Percentiles rank a stretch among this genome's conserved stretches.
Evolutionary conservation across 1,140 invertebrate genomes (phyloP).

Genomic region (Diachasmimorpha longicaudata): DNA sequence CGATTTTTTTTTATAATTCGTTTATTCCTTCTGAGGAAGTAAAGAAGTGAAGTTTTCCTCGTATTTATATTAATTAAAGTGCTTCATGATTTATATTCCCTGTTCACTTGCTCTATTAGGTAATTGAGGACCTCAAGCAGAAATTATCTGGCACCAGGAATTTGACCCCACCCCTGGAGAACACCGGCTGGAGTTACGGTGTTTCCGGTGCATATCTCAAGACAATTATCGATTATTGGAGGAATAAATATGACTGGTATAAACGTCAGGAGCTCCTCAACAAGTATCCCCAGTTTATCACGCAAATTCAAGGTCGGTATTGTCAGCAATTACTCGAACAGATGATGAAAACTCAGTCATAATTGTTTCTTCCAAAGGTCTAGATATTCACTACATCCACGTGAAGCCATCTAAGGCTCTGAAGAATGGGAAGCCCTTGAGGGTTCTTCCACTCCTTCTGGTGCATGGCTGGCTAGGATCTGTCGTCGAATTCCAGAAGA

Average conservation of each 20-base stretch:
- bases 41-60: too few relatives aligned
- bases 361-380: constrained; percentile 59
- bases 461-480: constrained; percentile 93
- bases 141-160: constrained; percentile 52
- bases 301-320: constrained; percentile 69
- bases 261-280: constrained; percentile 73
- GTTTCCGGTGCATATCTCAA: constrained; percentile 70
- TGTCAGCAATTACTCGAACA: constrained; percentile 20
- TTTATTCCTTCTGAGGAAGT: too few relatives aligned
- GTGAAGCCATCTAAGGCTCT: constrained; percentile 63
- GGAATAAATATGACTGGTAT: constrained; percentile 74
- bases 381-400: constrained; percentile 74
- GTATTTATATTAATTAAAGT: too few relatives aligned
- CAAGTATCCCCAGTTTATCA: constrained; percentile 74
- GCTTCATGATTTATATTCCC: too few relatives aligned
- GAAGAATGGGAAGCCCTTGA: constrained; percentile 50
- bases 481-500: constrained; percentile 83
- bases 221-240: constrained; percentile 75
- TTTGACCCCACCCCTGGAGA: constrained; percentile 65
- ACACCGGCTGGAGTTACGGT: constrained; percentile 71
- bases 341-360: not conserved
- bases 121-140: constrained; percentile 55
- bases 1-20: not conserved
- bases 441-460: constrained; percentile 75
- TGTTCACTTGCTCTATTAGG: constrained; percentile 34